Base-by-base conservation (phyloP, 2,888 invertebrate species). In the Patella ulyssiponensis region DNA sequence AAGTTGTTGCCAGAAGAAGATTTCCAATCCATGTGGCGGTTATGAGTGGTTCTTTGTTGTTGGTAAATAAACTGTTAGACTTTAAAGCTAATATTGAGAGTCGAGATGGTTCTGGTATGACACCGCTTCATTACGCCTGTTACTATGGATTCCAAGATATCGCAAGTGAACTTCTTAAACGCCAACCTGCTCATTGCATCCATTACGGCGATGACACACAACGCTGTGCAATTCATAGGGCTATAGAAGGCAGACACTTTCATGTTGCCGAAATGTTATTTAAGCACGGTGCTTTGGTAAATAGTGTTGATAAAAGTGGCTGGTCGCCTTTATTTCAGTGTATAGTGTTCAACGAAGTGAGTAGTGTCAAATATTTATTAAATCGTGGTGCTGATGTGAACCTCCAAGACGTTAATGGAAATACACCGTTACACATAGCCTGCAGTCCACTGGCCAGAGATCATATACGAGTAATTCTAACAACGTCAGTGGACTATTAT, bases 251-350 rank as follows among this genome's bases (percentile, higher is more conserved):
- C 54, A 83, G 81, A 71, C 72, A 76, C 17, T 54, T 58, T 14
- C 75, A 70, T 15, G 80, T 84, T 20, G 86, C 81, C 14, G 71
- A 77, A 14, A 20, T 73, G 23, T 77, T 87, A 14, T 14, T 86
- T 1, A n/a, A 72, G 15, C 51, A 71, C 33, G 64, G 74, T 1
- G 82, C 85, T 12, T 83, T 85, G 69, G 76, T 82, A 11, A 80
- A 87, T 80, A 79, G 80, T 17, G 69, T 78, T 15, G 87, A 87
- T 73, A 86, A 81, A 69, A 85, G 84, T 72, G 82, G 82, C n/a
- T 86, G 86, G 78, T 79, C 82, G 11, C 82, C 87, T 2, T 73
- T 87, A 17, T 86, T 73, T 52, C 69, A 71, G n/a, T 71, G 76
- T 9, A 54, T 77, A 1, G 58, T 74, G 23, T 72, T 64, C 14